phyloP scores from a whole-genome alignment of 2,113 vertebrate genomes.

The Mesembrinibis cayennensis region DNA sequence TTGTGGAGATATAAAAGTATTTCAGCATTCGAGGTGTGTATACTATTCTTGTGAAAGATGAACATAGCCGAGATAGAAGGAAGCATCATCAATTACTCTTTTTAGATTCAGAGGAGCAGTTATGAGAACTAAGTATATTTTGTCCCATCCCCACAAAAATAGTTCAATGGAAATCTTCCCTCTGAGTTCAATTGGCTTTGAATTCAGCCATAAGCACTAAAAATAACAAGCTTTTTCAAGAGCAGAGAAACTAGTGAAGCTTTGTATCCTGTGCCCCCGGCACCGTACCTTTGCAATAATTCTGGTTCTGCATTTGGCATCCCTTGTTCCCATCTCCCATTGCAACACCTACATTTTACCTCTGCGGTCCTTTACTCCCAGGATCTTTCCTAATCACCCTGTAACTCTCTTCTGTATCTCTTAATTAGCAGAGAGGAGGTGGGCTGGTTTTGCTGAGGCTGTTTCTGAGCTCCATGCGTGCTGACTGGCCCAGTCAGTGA shows the following conservation, averaged over 20 bases:
- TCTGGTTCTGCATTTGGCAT: neutral
- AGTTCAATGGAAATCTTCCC: constrained; percentile 44
- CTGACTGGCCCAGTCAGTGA: neutral
- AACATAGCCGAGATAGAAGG: neutral
- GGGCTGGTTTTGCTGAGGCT: constrained; percentile 24
- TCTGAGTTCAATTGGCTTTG: constrained; percentile 17
- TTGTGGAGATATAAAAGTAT: neutral
- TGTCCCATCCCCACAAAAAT: constrained; percentile 17
- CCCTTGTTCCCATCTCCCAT: neutral
- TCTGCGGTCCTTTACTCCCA: neutral
- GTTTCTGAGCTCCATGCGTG: neutral
- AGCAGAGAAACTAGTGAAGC: constrained; percentile 14
- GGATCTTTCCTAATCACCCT: neutral
- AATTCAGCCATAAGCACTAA: constrained; percentile 38
- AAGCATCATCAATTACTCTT: neutral
- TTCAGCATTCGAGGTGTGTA: neutral
- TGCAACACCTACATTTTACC: constrained; percentile 1
- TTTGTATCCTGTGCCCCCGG: constrained; percentile 4
- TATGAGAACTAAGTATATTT: neutral
- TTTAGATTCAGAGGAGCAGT: neutral
- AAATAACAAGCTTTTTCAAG: constrained; percentile 51
- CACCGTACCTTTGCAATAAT: neutral
- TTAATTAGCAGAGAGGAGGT: constrained; percentile 16
- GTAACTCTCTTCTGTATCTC: neutral
- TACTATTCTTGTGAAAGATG: neutral